Evolutionary conservation across 2,797 vertebrate species (phyloP).

Genomic region (Bradypodion pumilum): DNA sequence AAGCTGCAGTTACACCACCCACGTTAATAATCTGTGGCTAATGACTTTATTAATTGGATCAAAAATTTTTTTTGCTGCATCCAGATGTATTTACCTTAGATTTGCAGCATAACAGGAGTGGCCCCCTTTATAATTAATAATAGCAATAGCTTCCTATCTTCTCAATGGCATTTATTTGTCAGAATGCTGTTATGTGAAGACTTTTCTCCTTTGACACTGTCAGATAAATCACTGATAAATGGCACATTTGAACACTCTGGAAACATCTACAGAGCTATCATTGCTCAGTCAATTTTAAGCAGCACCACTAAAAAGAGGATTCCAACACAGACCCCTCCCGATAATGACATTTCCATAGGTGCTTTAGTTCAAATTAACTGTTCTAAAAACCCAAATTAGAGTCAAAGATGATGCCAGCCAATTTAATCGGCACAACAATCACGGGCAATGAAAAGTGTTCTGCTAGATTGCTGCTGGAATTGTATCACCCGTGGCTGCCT

Average conservation of each 20-base stretch:
- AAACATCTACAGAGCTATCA: constrained; percentile 1
- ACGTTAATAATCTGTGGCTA: not conserved
- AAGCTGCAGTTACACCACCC: not conserved
- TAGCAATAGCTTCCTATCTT: fast-evolving
- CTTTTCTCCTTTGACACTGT: constrained; percentile 45
- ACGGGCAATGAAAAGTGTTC: constrained; percentile 58
- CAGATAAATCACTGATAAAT: constrained; percentile 45
- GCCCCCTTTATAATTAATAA: fast-evolving
- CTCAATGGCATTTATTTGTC: not conserved
- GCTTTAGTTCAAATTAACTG: constrained; percentile 70
- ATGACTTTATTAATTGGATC: not conserved
- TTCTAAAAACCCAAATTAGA: constrained; percentile 70
- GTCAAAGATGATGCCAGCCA: constrained; percentile 65
- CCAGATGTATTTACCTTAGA: constrained; percentile 22
- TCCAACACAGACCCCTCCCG: constrained; percentile 48
- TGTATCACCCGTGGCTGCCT: constrained; percentile 55
- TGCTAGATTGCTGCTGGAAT: constrained; percentile 62
- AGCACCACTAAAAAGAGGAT: constrained; percentile 37
- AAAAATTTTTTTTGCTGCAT: not conserved
- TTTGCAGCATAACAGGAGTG: constrained; percentile 1
- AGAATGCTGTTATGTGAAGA: constrained; percentile 15
- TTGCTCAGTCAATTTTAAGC: constrained; percentile 46
- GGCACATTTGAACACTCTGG: constrained; percentile 35
- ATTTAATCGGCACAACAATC: constrained; percentile 60
- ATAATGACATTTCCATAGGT: constrained; percentile 61